Conservation (phyloP, 2,113 vertebrate genomes). For the Hystrix brachyura region DNA sequence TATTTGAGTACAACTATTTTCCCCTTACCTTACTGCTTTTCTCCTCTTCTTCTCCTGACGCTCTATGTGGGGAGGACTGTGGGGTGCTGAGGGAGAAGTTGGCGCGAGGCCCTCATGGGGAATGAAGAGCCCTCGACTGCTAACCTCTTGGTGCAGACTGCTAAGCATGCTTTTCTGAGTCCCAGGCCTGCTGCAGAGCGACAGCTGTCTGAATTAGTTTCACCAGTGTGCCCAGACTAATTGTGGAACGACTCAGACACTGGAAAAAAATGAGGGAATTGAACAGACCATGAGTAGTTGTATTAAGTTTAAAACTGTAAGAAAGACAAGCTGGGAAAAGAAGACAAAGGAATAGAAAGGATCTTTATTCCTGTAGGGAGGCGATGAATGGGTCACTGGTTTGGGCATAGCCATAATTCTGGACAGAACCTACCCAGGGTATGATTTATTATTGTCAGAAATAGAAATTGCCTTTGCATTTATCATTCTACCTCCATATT, state of each 20-base stretch:
- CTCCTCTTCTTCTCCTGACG: not conserved
- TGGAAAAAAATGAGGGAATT: conserved; percentile 15
- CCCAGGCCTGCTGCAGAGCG: not conserved
- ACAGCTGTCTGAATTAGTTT: not conserved
- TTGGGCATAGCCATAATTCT: conserved; percentile 43
- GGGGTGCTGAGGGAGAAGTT: too few relatives aligned
- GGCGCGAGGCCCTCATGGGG: not conserved
- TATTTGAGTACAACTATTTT: not conserved
- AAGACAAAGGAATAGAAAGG: not conserved
- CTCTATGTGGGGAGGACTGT: too few relatives aligned
- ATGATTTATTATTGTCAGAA: conserved; percentile 69
- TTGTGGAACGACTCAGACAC: not conserved
- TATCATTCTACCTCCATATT: conserved; percentile 52
- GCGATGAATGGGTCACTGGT: conserved; percentile 51
- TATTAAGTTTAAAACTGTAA: not conserved
- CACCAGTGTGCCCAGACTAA: not conserved
- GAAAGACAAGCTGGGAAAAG: conserved; percentile 7
- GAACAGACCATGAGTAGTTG: conserved; percentile 4
- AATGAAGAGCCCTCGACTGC: not conserved
- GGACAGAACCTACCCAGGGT: conserved; percentile 3
- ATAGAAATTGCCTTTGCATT: conserved; percentile 71
- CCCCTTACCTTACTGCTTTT: not conserved
- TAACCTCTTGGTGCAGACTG: not conserved
- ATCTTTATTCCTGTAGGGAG: conserved; percentile 62
- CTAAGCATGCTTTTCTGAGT: not conserved